Percentiles rank a stretch among this genome's conserved stretches.
Conservation (phyloP, 2,888 invertebrate genomes). For the Noctua janthe region DNA sequence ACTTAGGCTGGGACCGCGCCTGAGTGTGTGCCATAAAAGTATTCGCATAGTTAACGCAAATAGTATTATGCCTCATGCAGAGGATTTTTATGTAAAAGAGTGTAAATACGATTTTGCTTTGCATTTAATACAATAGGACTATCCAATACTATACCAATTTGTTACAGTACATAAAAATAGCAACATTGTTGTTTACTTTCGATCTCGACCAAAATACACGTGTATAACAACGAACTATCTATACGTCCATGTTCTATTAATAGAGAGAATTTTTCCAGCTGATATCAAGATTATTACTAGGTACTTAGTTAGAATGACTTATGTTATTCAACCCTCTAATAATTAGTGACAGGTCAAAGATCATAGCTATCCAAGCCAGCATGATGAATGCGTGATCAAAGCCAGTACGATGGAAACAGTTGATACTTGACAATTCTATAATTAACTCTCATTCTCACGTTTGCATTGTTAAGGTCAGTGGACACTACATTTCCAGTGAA, state of each 20-base stretch:
- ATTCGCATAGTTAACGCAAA: neutral
- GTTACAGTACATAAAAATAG: conserved; percentile 7
- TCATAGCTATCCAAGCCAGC: conserved; percentile 17
- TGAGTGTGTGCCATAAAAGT: neutral
- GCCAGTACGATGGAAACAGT: conserved; percentile 2
- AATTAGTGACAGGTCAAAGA: conserved; percentile 35
- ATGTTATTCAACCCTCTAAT: neutral
- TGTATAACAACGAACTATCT: neutral
- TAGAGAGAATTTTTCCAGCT: conserved; percentile 7
- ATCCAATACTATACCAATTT: conserved; percentile 13
- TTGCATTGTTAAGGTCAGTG: conserved; percentile 11
- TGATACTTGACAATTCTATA: conserved; percentile 29
- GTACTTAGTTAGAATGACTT: neutral
- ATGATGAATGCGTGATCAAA: conserved; percentile 38
- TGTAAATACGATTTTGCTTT: conserved; percentile 7
- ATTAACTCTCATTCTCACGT: conserved; percentile 30
- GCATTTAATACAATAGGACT: neutral
- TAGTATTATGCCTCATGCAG: neutral
- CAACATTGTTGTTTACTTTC: conserved; percentile 1
- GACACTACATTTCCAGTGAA: conserved; percentile 16
- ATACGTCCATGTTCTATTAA: neutral
- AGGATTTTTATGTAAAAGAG: conserved; percentile 6
- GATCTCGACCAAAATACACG: conserved; percentile 20
- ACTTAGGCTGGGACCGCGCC: no score
- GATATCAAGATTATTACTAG: neutral